Evolutionary conservation across 2,113 vertebrate species (phyloP), one percentile per base, ranked within the genome.

Genomic region (Machaerirhynchus nigripectus): DNA sequence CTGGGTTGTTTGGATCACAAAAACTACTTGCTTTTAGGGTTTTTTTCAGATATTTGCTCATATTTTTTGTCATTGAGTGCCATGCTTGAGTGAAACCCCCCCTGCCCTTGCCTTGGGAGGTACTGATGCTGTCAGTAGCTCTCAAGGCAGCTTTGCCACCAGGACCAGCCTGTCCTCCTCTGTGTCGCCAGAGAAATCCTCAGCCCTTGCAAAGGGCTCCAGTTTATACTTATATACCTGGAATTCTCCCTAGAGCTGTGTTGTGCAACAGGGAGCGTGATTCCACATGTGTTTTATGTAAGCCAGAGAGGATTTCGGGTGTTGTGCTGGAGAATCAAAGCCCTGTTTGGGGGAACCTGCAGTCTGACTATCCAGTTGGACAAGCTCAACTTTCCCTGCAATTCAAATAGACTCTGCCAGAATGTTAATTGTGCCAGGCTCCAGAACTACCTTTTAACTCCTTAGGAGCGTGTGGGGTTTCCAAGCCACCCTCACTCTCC

Each of bases 311-410:
- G 73, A 67, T 91, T 94, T 92, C 0, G 12, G 81, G 84, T 78
- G 81, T 14, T 84, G 80, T 19, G 77, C 0, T 96, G 80, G 91
- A 89, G 89, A 96, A 95, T 91, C 87, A 96, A 95, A 96, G 91
- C 77, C 64, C 47, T 78, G 0, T 81, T 78, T 78, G 73, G 84
- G 93, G 91, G 84, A 96, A 33, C 89, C 89, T 82, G 81, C 6
- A 47, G 77, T 65, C 89, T 91, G 96, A 93, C 35, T 65, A 95
- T 96, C 96, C 96, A 94, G 96, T 96, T 31, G 91, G 96, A 67
- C 96, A 35, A 95, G 96, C 93, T 93, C 73, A 61, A 76, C 89
- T 93, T 93, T 94, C 90, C 74, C 90, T 89, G 78, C 39, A 35
- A 95, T 96, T 96, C 85, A 85, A 89, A 96, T 95, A 55, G 9